Evolutionary conservation across 2,888 invertebrate genomes (phyloP).

Genomic region (Nemotelus pantherinus): DNA sequence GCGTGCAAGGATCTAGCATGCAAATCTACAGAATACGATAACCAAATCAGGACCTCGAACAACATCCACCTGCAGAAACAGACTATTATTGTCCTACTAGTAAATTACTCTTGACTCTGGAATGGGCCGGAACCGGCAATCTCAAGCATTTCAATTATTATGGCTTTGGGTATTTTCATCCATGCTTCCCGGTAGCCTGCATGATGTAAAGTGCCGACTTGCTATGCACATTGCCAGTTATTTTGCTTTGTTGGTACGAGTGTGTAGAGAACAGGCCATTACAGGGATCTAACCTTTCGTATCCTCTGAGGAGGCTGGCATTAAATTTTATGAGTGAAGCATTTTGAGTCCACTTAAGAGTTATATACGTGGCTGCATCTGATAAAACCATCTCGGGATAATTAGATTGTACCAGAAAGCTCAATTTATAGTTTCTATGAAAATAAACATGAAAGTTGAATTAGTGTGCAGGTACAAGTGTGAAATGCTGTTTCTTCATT

Average conservation of each 20-base stretch:
- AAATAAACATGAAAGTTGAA: no score
- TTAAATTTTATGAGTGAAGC: slow-evolving; percentile 14
- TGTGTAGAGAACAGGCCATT: neutral
- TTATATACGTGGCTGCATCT: neutral
- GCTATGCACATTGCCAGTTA: neutral
- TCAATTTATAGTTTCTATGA: no score
- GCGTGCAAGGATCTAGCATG: slow-evolving; percentile 30
- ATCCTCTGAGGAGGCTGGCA: slow-evolving; percentile 6
- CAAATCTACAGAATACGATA: slow-evolving; percentile 14
- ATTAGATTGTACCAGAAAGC: no score
- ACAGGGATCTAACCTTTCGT: slow-evolving; percentile 15
- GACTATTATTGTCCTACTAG: neutral
- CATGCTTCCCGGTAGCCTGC: neutral
- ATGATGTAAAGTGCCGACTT: slow-evolving; percentile 15
- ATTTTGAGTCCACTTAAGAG: slow-evolving; percentile 9
- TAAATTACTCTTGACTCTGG: slow-evolving; percentile 1
- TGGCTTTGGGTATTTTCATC: neutral
- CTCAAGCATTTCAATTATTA: slow-evolving; percentile 21
- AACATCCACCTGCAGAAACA: neutral
- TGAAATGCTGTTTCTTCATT: no score
- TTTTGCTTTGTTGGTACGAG: neutral
- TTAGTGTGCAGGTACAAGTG: no score
- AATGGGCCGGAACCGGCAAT: slow-evolving; percentile 1
- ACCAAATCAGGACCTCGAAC: neutral
- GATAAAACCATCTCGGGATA: no score